phyloP scores from a whole-genome alignment of 2,797 vertebrate species.

The Syndactyla subalaris region DNA sequence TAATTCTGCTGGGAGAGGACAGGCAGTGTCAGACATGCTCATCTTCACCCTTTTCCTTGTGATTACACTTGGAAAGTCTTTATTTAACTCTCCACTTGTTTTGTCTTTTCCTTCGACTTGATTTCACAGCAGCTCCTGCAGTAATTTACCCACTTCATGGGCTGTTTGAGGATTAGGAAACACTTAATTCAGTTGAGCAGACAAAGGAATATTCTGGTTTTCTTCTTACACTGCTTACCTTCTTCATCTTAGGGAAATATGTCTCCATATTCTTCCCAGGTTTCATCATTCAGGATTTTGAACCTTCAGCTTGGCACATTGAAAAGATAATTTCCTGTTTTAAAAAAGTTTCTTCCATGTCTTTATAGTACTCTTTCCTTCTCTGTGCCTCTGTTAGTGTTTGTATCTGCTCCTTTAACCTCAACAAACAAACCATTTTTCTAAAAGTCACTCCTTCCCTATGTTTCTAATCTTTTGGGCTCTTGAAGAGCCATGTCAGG shows the following conservation, averaged over 20 bases:
- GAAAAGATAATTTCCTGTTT: not conserved
- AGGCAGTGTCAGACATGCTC: conserved; percentile 29
- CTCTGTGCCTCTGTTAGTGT: not conserved
- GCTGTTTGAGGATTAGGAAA: not conserved
- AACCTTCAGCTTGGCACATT: not conserved
- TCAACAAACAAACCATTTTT: not conserved
- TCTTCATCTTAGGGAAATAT: not conserved
- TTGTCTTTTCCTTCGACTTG: conserved; percentile 18
- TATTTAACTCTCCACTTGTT: conserved; percentile 50
- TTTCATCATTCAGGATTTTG: not conserved
- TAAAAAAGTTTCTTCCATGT: not conserved
- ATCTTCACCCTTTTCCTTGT: conserved; percentile 10
- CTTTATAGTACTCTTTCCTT: not conserved
- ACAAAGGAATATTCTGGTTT: not conserved
- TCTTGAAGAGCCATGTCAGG: not conserved
- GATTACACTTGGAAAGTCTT: conserved; percentile 25
- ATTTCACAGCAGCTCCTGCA: conserved; percentile 18
- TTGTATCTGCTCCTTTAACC: not conserved
- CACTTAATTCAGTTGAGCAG: not conserved
- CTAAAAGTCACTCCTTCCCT: not conserved
- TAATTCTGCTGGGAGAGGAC: conserved; percentile 28
- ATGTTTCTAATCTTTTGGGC: not conserved
- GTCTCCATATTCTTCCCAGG: not conserved
- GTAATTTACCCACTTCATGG: not conserved
- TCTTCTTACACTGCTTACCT: not conserved